phyloP scores from a whole-genome alignment of 2,113 vertebrate genomes.

The Brachypodius melanocephalos region DNA sequence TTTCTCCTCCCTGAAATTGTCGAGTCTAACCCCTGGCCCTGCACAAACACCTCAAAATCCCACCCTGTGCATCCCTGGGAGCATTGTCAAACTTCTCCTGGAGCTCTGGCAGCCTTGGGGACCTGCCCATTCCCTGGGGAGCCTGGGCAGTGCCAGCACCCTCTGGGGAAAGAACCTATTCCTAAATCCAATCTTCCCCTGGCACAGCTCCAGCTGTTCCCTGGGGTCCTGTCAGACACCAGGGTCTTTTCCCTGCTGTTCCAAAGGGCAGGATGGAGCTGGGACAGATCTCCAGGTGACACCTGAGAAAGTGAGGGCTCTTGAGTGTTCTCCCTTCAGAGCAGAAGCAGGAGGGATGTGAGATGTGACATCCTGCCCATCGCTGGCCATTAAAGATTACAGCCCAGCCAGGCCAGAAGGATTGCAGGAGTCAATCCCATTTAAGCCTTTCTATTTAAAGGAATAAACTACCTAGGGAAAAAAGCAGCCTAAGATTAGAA shows the following conservation, averaged over 20 bases:
- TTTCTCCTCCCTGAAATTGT: not conserved
- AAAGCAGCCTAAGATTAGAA: slow-evolving; percentile 52
- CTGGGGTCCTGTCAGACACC: not conserved
- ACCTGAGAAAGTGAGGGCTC: not conserved
- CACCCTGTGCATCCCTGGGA: not conserved
- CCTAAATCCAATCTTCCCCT: not conserved
- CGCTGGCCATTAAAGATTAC: not conserved
- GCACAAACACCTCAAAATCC: not conserved
- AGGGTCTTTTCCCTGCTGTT: not conserved
- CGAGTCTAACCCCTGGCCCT: fast-evolving
- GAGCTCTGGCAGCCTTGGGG: not conserved
- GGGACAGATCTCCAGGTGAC: not conserved
- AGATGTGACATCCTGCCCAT: not conserved
- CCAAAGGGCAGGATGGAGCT: not conserved
- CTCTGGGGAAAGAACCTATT: not conserved
- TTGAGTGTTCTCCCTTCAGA: not conserved
- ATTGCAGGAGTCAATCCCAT: slow-evolving; percentile 34
- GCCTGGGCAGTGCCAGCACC: not conserved
- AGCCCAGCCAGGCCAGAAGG: not conserved
- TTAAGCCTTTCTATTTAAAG: slow-evolving; percentile 64
- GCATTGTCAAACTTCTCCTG: fast-evolving
- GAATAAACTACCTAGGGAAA: slow-evolving; percentile 32
- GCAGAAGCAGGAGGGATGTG: not conserved
- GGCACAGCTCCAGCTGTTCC: not conserved
- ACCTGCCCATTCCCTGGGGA: not conserved